These are phyloP conservation scores for Meandrina meandrites DNA, from an alignment of 92 coral and sea anemone species.

Conservation along the genomic window DNA sequence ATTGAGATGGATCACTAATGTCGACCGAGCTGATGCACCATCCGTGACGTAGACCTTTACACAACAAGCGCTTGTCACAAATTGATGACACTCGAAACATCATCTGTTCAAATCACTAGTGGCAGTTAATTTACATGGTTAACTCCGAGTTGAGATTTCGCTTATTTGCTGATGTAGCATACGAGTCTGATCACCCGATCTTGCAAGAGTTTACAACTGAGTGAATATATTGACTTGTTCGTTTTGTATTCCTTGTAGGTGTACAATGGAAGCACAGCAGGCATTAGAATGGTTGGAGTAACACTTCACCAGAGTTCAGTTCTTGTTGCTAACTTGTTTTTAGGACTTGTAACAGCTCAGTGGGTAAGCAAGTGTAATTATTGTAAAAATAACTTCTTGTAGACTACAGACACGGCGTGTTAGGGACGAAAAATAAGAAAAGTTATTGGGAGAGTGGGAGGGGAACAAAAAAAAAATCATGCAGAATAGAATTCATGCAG, in stretches of 20 bases:
- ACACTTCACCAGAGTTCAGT: constrained; percentile 95
- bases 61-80: too few species aligned
- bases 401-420: too few species aligned
- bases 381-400: too few species aligned
- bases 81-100: too few species aligned
- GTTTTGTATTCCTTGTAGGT: constrained; percentile 49
- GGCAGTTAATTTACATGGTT: background rate
- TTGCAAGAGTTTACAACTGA: background rate
- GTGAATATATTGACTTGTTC: background rate
- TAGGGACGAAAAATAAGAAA: too few species aligned
- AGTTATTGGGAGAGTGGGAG: too few species aligned
- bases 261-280: constrained; percentile 72
- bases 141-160: background rate
- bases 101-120: too few species aligned
- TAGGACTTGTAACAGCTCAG: constrained; percentile 86
- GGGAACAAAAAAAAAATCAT: too few species aligned
- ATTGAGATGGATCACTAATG: too few species aligned
- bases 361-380: constrained; percentile 79
- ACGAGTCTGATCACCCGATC: background rate
- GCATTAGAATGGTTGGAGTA: constrained; percentile 81
- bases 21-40: too few species aligned
- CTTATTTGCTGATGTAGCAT: background rate
- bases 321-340: constrained; percentile 80
- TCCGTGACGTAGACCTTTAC: too few species aligned
- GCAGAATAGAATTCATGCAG: too few species aligned